Conservation (phyloP, 2,113 vertebrate genomes). For the Phalacrocorax carbo region DNA sequence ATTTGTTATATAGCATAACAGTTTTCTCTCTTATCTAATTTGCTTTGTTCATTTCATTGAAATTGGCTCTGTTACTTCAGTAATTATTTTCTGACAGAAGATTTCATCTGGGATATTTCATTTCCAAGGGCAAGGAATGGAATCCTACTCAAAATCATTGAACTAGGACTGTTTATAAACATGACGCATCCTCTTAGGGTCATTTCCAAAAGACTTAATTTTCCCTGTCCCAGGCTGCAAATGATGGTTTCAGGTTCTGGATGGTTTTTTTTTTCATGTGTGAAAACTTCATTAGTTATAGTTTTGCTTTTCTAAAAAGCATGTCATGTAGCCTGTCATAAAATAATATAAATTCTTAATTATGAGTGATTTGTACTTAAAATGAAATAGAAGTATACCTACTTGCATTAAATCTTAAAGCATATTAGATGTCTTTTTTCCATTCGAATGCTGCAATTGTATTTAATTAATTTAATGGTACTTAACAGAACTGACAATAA, state of each 20-base stretch:
- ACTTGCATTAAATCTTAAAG: not conserved
- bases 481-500: not conserved
- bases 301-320: slow-evolving; percentile 2
- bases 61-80: slow-evolving; percentile 25
- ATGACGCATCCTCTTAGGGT: slow-evolving; percentile 41
- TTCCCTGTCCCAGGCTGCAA: not conserved
- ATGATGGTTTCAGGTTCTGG: not conserved
- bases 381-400: not conserved
- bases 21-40: slow-evolving; percentile 47
- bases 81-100: slow-evolving; percentile 66
- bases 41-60: slow-evolving; percentile 58
- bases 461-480: not conserved
- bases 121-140: slow-evolving; percentile 19
- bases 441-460: not conserved
- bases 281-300: not conserved
- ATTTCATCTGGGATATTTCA: slow-evolving; percentile 57
- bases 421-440: not conserved
- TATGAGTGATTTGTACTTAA: not conserved
- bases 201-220: slow-evolving; percentile 44
- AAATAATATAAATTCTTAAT: not conserved
- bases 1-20: not conserved
- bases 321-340: not conserved
- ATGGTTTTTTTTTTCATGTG: too few relatives aligned
- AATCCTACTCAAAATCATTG: slow-evolving; percentile 46
- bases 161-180: slow-evolving; percentile 63